Conservation (phyloP, 2,113 vertebrate genomes). For the Pycnonotus jocosus region DNA sequence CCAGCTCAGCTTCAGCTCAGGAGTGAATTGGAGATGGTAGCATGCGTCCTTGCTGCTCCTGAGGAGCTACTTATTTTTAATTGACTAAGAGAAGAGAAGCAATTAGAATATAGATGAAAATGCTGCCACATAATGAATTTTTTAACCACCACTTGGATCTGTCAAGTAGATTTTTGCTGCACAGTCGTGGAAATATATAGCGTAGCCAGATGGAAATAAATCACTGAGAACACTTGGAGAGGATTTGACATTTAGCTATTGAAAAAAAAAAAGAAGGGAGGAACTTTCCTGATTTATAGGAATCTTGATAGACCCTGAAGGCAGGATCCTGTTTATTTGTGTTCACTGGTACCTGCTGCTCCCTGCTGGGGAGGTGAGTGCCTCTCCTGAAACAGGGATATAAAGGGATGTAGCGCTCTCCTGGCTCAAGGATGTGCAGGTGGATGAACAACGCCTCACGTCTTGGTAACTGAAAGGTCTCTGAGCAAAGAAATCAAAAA, state of each 20-base stretch:
- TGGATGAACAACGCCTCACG: rapidly evolving
- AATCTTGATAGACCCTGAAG: not conserved
- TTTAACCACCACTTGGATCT: constrained; percentile 47
- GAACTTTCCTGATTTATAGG: not conserved
- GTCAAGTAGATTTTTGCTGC: constrained; percentile 16
- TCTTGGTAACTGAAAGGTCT: not conserved
- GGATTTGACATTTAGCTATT: constrained; percentile 14
- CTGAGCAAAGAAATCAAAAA: not conserved
- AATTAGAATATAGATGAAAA: constrained; percentile 45
- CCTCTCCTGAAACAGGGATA: not conserved
- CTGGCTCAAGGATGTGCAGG: not conserved
- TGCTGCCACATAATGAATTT: constrained; percentile 36
- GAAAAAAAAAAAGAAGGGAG: not conserved
- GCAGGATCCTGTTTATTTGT: not conserved
- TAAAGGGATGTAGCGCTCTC: rapidly evolving
- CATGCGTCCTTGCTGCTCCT: not conserved
- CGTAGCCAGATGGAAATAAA: constrained; percentile 23
- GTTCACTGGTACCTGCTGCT: not conserved
- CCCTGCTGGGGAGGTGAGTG: not conserved
- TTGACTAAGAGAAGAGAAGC: constrained; percentile 31
- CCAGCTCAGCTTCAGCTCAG: rapidly evolving
- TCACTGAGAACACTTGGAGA: not conserved
- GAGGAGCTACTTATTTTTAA: constrained; percentile 45
- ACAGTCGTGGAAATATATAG: not conserved
- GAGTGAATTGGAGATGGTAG: not conserved